Conservation (phyloP, 1,140 invertebrate genomes). For the Drosophila simulans region DNA sequence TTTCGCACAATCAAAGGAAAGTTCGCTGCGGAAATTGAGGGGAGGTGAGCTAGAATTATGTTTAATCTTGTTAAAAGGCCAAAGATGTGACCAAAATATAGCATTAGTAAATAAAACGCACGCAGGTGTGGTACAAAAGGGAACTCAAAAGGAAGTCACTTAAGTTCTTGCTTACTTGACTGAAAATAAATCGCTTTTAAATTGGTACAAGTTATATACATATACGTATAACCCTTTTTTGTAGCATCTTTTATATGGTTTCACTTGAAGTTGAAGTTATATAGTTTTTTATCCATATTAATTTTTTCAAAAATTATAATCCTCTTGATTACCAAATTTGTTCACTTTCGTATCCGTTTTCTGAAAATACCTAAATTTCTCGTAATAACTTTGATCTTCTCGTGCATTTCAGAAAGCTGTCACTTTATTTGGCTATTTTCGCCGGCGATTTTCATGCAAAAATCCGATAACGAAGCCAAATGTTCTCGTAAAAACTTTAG, state of each 20-base stretch:
- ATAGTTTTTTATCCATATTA: too few species aligned
- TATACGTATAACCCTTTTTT: background rate
- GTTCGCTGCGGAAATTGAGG: conserved; percentile 5
- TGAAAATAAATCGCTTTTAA: conserved; percentile 8
- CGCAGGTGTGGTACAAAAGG: background rate
- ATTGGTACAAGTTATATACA: background rate
- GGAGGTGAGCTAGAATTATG: background rate
- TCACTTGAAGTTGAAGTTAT: too few species aligned
- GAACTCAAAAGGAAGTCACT: background rate
- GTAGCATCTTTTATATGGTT: too few species aligned
- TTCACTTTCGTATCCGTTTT: background rate
- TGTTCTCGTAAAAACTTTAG: conserved; percentile 40
- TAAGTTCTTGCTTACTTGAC: background rate
- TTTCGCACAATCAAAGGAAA: conserved; percentile 18
- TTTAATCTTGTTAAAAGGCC: conserved; percentile 32
- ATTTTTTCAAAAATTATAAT: background rate
- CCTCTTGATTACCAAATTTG: background rate
- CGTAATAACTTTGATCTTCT: conserved; percentile 9
- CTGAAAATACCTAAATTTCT: background rate
- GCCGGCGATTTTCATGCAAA: conserved; percentile 24
- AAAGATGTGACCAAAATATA: conserved; percentile 35
- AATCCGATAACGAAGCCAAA: conserved; percentile 34
- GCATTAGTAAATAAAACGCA: conserved; percentile 4
- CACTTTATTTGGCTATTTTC: conserved; percentile 27
- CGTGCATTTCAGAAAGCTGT: conserved; percentile 10